These are phyloP conservation scores for Phymastichus coffea DNA, from an alignment of 1,140 invertebrate genomes.

Conservation along the genomic window DNA sequence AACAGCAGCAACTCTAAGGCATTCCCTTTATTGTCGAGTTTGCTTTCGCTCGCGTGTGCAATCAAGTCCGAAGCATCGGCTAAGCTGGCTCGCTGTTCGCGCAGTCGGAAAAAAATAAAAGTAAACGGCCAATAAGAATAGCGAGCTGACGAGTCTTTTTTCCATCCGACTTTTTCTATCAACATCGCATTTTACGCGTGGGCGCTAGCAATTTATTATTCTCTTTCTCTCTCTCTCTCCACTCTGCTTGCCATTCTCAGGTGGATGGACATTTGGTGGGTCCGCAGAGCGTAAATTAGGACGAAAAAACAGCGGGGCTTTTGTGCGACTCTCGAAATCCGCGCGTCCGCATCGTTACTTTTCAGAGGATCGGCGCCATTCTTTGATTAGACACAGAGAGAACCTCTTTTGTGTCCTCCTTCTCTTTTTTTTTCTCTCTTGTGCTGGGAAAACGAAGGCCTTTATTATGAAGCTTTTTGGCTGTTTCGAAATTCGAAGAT, in stretches of 20 bases:
- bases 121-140: no score
- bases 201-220: constrained; percentile 46
- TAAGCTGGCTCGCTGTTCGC: no score
- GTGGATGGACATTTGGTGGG: background rate
- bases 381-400: constrained; percentile 35
- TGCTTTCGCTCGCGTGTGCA: no score
- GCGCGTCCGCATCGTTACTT: constrained; percentile 42
- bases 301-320: background rate
- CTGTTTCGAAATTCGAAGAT: constrained; percentile 20
- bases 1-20: no score
- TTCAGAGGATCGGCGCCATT: constrained; percentile 44
- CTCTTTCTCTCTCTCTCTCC: constrained; percentile 28
- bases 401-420: background rate
- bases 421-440: background rate
- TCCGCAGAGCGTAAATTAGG: background rate
- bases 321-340: no score
- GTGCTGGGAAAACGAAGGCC: constrained; percentile 7
- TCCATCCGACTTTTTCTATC: background rate
- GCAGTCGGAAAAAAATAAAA: no score
- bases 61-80: no score
- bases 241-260: no score
- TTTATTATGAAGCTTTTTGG: constrained; percentile 1
- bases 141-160: no score
- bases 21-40: no score
- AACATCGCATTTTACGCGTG: constrained; percentile 32